Base-by-base conservation (phyloP, 1,140 invertebrate genomes). In the Papilio machaon region DNA sequence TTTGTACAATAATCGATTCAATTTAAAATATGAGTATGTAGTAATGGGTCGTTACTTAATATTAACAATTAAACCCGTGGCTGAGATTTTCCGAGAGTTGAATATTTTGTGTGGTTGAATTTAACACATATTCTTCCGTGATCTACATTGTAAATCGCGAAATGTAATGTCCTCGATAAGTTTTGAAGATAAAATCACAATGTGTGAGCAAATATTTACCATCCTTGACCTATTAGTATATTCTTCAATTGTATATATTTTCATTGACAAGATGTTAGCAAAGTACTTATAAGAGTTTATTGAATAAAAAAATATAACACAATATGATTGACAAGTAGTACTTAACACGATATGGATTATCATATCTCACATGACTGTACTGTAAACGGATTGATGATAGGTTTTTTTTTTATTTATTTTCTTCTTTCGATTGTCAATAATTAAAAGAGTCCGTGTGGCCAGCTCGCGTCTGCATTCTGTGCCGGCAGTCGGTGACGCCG, bases 371-470 rank as follows among this genome's bases (percentile, higher is more conserved):
- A 76, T 76, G 74, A 76, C 74, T 47, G 11, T 17, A 43, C n/a
- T n/a, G 43, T 76, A 52, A 73, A 73, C 43, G 38, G 67, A 70
- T 70, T 35, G 4, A 11, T 7, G 5, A 3, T 35, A 7, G 17
- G 4, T 54, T 38, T 13, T 64, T 67, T 60, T 35, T 67, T 67
- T 70, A 38, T 73, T 47, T 47, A 83, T 46, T 80, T 84, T 83
- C 81, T 75, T 81, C 58, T 64, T 81, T 70, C 81, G 81, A 82
- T 79, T 82, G 84, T 86, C 85, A 83, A 86, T 82, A 86, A 85
- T 85, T 84, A 85, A 86, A 85, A 87, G 81, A 85, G 81, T 73
- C 84, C 80, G 81, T 83, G 73, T 77, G 82, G 81, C 81, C 74
- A 82, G n/a, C 58, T 47, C 52, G 70, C 76, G 73, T 47, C 77